Percentiles rank a stretch among this genome's conserved stretches.
phyloP scores from a whole-genome alignment of 2,888 invertebrate species.

The Auanema freiburgensis region DNA sequence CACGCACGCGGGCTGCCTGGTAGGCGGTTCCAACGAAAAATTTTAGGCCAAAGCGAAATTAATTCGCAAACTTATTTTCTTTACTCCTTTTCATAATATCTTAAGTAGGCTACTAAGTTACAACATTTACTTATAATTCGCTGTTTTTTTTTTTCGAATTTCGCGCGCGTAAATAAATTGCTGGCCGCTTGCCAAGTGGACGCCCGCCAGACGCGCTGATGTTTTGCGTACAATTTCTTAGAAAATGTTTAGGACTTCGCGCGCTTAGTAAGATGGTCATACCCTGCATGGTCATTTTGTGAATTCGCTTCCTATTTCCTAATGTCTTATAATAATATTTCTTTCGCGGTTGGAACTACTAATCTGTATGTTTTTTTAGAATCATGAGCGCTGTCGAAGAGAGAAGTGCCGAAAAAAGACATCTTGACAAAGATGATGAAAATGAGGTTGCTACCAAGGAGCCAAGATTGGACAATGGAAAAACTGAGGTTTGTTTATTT shows the following conservation, averaged over 20 bases:
- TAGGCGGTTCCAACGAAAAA: too few species aligned
- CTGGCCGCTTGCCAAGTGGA: constrained; percentile 34
- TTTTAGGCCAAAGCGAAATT: too few species aligned
- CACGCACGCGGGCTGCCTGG: too few species aligned
- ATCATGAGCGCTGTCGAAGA: constrained; percentile 47
- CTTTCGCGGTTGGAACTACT: not conserved
- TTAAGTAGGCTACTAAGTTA: not conserved
- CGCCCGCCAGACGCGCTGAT: not conserved
- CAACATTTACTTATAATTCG: not conserved
- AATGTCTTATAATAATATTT: not conserved
- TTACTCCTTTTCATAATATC: not conserved
- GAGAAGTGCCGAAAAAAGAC: constrained; percentile 44
- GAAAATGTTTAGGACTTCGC: too few species aligned
- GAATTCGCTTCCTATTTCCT: not conserved
- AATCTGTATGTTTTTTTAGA: not conserved
- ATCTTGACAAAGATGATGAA: constrained; percentile 42
- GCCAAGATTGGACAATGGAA: constrained; percentile 44
- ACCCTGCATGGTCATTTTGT: too few species aligned
- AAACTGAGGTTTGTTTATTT: constrained; percentile 35
- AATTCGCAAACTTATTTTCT: too few species aligned
- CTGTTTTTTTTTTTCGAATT: constrained; percentile 17
- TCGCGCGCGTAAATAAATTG: constrained; percentile 23
- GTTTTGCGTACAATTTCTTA: too few species aligned
- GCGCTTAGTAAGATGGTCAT: too few species aligned
- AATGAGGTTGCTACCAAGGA: constrained; percentile 42